Evolutionary conservation across 2,888 invertebrate species (phyloP), one percentile per base, ranked within the genome.

Genomic region (Thereva unica): DNA sequence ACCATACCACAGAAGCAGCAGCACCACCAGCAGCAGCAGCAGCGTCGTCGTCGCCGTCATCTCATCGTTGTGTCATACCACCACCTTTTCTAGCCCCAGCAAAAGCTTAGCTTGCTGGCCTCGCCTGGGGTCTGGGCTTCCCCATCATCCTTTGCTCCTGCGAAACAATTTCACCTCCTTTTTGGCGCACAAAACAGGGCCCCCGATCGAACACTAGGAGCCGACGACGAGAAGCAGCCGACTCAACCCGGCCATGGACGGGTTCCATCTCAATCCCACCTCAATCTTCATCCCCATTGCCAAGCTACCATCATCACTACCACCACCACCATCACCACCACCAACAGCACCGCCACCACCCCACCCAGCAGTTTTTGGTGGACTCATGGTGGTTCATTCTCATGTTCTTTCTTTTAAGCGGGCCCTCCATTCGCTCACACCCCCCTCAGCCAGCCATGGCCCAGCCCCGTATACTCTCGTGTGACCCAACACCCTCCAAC

Each of bases 141-240:
- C 34, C 8, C 10, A 9, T 47, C n/a, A 10, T 47, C 9, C 4
- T 49, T 7, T 38, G 23, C 56, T 57, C 40, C 50, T 61, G 40
- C 61, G 50, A 61, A 61, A 61, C 61, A 61, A 61, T 61, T 61
- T 61, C 40, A 61, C 50, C 61, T 61, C 61, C 50, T 61, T 61
- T 50, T 40, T 12, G 37, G 52, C 12, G 61, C 23, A 61, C 61
- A 50, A 61, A 40, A 49, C 61, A 61, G 50, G 35, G 50, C 49
- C 50, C 49, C 61, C 61, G 61, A 61, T 61, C 61, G 61, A 61
- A 61, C 61, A 45, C 61, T 61, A 61, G 61, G 50, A 61, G 50
- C 61, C 61, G 50, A n/a, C 61, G 50, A n/a, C n/a, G n/a, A n/a
- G n/a, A 61, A 50, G 61, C 61, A 61, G 5, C 61, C 61, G 50